Evolutionary conservation across 1,140 invertebrate genomes (phyloP).

Genomic region (Paraescarpia echinospica): DNA sequence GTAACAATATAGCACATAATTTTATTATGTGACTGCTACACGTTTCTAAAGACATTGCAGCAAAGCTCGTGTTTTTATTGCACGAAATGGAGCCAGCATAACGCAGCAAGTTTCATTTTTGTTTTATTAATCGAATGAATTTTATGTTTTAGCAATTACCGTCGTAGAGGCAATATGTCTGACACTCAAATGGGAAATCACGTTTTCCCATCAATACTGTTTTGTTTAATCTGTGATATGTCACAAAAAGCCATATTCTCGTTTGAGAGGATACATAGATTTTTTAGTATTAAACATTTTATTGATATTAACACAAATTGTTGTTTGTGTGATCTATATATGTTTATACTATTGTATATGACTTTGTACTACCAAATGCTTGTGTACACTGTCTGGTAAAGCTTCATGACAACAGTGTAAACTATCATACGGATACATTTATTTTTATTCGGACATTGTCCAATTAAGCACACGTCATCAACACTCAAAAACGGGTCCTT

Average conservation of each 20-base stretch:
- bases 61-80: neutral
- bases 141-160: neutral
- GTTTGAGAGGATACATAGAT: neutral
- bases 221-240: neutral
- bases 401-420: neutral
- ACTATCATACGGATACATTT: neutral
- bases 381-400: neutral
- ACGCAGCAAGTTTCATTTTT: neutral
- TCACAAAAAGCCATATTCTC: neutral
- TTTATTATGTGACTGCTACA: neutral
- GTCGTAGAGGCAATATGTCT: neutral
- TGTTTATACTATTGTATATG: neutral
- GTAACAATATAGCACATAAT: too few relatives aligned
- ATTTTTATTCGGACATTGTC: neutral
- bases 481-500: neutral
- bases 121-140: neutral
- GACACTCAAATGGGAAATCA: neutral
- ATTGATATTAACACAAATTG: neutral
- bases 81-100: neutral
- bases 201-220: neutral
- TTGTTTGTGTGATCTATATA: neutral
- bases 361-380: too few relatives aligned
- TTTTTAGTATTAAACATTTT: neutral
- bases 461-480: neutral
- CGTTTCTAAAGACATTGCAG: neutral